Evolutionary conservation across 2,113 vertebrate genomes (phyloP).

Genomic region (Hydropotes inermis): DNA sequence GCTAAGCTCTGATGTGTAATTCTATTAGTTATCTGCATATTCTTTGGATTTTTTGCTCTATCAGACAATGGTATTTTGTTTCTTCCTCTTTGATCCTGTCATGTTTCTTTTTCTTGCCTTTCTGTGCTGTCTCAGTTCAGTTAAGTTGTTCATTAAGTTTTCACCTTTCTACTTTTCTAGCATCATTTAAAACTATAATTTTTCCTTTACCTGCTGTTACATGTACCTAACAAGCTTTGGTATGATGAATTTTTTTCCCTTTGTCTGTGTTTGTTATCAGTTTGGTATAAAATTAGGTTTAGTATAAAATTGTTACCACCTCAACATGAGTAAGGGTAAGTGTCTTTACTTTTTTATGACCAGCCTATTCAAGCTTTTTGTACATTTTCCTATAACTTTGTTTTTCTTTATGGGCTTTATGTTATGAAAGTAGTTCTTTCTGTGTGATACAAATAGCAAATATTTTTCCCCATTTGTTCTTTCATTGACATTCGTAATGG

Average conservation of each 20-base stretch:
- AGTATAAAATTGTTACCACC: not conserved
- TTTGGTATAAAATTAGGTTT: not conserved
- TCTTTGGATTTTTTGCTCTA: not conserved
- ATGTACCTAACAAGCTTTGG: not conserved
- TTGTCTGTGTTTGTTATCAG: not conserved
- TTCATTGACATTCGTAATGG: not conserved
- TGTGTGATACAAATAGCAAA: not conserved
- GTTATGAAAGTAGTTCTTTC: not conserved
- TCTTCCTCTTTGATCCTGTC: not conserved
- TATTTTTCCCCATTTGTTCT: not conserved
- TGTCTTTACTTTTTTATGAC: not conserved
- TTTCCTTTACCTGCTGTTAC: not conserved
- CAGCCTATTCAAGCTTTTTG: not conserved
- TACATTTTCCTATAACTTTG: not conserved
- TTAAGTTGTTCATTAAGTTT: not conserved
- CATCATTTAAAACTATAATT: not conserved
- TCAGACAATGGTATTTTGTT: not conserved
- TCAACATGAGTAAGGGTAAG: not conserved
- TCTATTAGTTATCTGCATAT: not conserved
- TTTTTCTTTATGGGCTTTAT: not conserved
- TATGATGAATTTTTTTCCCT: not conserved
- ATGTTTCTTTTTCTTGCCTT: not conserved
- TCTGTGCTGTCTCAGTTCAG: not conserved
- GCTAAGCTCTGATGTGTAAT: not conserved
- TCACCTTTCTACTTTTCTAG: not conserved